Evolutionary conservation across 92 coral and sea anemone genomes (phyloP).

Genomic region (Palythoa grandis): DNA sequence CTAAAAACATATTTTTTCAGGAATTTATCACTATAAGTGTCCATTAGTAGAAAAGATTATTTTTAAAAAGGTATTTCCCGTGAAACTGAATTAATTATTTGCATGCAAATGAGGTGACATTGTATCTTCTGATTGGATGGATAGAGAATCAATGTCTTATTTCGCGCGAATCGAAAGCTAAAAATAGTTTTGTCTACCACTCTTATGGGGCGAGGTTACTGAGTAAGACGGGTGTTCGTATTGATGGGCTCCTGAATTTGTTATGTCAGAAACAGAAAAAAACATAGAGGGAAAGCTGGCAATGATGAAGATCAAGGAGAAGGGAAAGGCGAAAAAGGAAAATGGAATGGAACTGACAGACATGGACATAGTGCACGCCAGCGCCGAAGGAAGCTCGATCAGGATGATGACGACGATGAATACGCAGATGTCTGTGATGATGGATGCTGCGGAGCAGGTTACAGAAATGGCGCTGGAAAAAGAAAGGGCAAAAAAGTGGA

Average conservation of each 20-base stretch:
- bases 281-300: background rate
- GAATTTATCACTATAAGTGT: no score
- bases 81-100: no score
- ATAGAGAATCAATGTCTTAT: no score
- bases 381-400: background rate
- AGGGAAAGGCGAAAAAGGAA: background rate
- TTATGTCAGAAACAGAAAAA: slow-evolving; percentile 4
- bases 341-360: slow-evolving; percentile 14
- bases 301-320: background rate
- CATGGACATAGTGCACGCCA: background rate
- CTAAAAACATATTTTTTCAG: no score
- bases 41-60: no score
- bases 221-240: background rate
- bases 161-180: no score
- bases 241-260: background rate
- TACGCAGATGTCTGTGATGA: slow-evolving; percentile 1
- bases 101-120: no score
- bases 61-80: no score
- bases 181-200: no score
- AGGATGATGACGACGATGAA: background rate
- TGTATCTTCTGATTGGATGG: no score
- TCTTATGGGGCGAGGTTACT: no score
- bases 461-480: background rate
- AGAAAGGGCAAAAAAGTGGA: background rate
- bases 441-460: slow-evolving; percentile 30